These are phyloP conservation scores for Trochalopteron elliotii DNA, from an alignment of 2,113 vertebrate genomes.

Conservation along the genomic window DNA sequence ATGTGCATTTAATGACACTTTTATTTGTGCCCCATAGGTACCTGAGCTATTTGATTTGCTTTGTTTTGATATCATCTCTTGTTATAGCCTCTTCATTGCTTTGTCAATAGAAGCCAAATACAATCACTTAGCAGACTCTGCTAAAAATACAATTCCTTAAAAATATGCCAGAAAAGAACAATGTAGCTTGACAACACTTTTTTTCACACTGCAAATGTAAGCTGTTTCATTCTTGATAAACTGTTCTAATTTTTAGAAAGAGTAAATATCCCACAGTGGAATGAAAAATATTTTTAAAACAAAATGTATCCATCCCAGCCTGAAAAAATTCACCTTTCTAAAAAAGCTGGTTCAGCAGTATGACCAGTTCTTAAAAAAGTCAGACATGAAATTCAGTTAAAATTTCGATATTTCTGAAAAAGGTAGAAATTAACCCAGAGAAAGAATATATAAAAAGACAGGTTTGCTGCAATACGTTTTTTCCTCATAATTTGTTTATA, in stretches of 20 bases:
- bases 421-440: not conserved
- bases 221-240: not conserved
- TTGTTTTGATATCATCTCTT: conserved; percentile 30
- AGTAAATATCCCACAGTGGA: not conserved
- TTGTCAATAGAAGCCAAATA: conserved; percentile 34
- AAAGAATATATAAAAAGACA: not conserved
- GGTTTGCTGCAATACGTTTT: not conserved
- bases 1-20: conserved; percentile 34
- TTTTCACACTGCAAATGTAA: not conserved
- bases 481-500: not conserved
- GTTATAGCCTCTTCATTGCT: conserved; percentile 6
- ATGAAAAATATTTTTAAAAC: not conserved
- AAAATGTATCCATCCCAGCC: not conserved
- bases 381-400: not conserved
- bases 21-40: not conserved
- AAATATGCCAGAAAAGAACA: not conserved
- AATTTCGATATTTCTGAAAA: not conserved
- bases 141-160: not conserved
- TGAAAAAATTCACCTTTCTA: not conserved
- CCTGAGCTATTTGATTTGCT: not conserved
- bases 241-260: not conserved
- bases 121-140: not conserved
- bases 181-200: not conserved
- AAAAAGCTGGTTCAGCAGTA: not conserved
- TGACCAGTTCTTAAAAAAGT: not conserved